Conservation (phyloP, 2,113 vertebrate species). For the Aleadryas rufinucha region DNA sequence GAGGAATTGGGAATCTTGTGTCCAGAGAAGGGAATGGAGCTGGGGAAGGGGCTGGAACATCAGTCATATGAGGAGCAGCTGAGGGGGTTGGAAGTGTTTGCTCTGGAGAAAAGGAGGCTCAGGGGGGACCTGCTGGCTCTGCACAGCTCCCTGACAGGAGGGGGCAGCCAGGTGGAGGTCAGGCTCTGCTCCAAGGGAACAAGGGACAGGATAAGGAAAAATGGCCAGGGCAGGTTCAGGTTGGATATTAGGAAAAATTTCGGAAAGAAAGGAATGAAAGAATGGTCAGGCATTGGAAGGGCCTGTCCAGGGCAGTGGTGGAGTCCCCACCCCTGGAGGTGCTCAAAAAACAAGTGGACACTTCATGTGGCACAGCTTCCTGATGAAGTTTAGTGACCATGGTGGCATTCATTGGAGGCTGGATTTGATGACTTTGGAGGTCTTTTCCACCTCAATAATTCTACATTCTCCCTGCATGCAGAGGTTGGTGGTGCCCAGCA, state of each 20-base stretch:
- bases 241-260: background rate
- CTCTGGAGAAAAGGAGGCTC: background rate
- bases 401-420: background rate
- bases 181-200: background rate
- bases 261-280: too few relatives aligned
- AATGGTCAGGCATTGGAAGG: background rate
- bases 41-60: background rate
- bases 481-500: background rate
- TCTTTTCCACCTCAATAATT: background rate
- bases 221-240: accelerated
- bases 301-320: background rate
- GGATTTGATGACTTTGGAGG: background rate
- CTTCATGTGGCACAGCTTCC: background rate
- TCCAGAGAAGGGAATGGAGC: background rate
- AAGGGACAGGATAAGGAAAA: background rate
- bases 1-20: background rate
- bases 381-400: background rate
- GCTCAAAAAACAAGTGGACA: too few relatives aligned
- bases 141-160: background rate
- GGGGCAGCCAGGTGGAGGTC: too few relatives aligned
- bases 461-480: background rate
- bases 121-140: too few relatives aligned
- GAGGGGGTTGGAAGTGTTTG: background rate
- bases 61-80: background rate
- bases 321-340: too few relatives aligned